A percentile compares a stretch with the other conserved stretches of the same genome.
These are phyloP conservation scores for Ecliptopera silaceata DNA, from an alignment of 2,888 invertebrate species.

Conservation along the genomic window DNA sequence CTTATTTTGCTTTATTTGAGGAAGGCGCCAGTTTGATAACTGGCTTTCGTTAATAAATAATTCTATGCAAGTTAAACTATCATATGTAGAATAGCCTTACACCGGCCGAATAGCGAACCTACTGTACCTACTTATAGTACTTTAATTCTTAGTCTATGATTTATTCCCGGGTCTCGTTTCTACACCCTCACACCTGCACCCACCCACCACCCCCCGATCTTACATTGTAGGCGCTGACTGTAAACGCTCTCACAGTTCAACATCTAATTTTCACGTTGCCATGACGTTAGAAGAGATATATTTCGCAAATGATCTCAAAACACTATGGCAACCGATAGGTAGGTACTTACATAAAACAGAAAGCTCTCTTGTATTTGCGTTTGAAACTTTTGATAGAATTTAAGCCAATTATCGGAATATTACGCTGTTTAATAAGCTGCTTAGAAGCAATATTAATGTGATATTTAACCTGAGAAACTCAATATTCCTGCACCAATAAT, in stretches of 20 bases:
- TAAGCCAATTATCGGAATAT: conserved; percentile 8
- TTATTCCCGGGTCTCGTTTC: conserved; percentile 35
- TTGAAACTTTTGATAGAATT: not conserved
- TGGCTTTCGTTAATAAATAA: no score
- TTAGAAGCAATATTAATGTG: not conserved
- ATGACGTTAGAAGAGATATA: conserved; percentile 56
- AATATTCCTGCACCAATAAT: no score
- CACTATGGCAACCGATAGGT: conserved; percentile 8
- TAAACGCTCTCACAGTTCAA: conserved; percentile 46
- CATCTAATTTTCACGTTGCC: conserved; percentile 57
- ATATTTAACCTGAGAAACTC: not conserved
- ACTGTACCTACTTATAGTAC: no score
- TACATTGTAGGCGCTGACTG: conserved; percentile 37
- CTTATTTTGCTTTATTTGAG: no score
- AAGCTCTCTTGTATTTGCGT: not conserved
- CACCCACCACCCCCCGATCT: conserved; percentile 16
- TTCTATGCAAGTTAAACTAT: not conserved
- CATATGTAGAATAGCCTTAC: not conserved
- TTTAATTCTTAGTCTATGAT: conserved; percentile 40
- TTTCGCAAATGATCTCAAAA: not conserved
- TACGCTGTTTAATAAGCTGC: not conserved
- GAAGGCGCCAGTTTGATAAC: no score
- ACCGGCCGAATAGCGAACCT: conserved; percentile 7
- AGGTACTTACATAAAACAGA: not conserved
- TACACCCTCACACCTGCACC: conserved; percentile 30